These are phyloP conservation scores for Sebastes elongatus DNA, from an alignment of 2,797 vertebrate species.

Conservation along the genomic window DNA sequence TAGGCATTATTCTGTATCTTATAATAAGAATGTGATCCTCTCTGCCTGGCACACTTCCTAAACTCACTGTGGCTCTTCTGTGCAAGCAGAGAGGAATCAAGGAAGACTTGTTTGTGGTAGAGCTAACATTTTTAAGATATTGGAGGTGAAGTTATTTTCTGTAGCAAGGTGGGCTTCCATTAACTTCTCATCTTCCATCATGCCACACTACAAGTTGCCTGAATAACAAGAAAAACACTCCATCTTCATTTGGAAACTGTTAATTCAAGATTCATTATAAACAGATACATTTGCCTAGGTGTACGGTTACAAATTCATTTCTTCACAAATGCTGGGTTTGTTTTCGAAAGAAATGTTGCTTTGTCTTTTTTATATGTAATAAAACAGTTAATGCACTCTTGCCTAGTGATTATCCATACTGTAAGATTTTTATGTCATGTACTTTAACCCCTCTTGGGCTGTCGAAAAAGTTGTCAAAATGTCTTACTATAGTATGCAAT, in stretches of 20 bases:
- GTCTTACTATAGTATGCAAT: not conserved
- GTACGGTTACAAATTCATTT: slow-evolving; percentile 20
- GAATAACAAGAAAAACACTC: slow-evolving; percentile 21
- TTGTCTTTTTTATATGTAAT: slow-evolving; percentile 79
- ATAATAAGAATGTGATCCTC: slow-evolving; percentile 32
- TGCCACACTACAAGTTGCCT: slow-evolving; percentile 24
- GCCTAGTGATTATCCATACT: slow-evolving; percentile 9
- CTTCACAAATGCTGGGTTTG: slow-evolving; percentile 65
- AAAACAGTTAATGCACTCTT: slow-evolving; percentile 73
- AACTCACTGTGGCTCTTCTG: slow-evolving; percentile 40
- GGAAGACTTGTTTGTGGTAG: slow-evolving; percentile 7
- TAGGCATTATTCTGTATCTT: slow-evolving; percentile 46
- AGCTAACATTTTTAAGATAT: slow-evolving; percentile 2
- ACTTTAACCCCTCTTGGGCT: too few relatives aligned
- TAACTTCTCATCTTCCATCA: slow-evolving; percentile 21
- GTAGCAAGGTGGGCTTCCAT: slow-evolving; percentile 19
- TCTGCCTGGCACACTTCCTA: slow-evolving; percentile 1
- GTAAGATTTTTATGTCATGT: not conserved
- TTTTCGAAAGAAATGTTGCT: slow-evolving; percentile 59
- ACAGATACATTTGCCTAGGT: slow-evolving; percentile 18
- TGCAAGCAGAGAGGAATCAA: slow-evolving; percentile 12
- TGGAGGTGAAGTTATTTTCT: slow-evolving; percentile 10
- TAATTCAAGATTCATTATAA: slow-evolving; percentile 40
- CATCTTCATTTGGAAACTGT: slow-evolving; percentile 19
- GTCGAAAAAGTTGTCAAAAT: too few relatives aligned